phyloP scores from a whole-genome alignment of 2,888 invertebrate species.

The Encarsia formosa region DNA sequence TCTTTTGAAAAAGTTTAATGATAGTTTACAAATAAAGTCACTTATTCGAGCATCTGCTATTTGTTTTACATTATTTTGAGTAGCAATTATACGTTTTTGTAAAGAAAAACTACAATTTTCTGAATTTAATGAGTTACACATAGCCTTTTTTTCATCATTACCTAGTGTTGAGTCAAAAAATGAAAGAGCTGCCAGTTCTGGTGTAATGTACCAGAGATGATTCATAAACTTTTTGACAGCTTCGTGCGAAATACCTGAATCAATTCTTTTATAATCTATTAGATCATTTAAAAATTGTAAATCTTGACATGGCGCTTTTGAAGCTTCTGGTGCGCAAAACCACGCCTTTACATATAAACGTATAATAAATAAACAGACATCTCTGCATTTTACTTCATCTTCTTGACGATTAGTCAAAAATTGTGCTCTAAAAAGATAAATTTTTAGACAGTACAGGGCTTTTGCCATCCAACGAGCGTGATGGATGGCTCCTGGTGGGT shows the following conservation, averaged over 20 bases:
- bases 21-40: background rate
- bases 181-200: background rate
- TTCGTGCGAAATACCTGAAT: slow-evolving; percentile 1
- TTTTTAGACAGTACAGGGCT: background rate
- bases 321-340: slow-evolving; percentile 8
- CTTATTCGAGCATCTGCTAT: background rate
- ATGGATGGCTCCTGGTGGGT: background rate
- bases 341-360: slow-evolving; percentile 6
- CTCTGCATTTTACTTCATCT: slow-evolving; percentile 18
- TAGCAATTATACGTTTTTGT: background rate
- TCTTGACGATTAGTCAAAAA: background rate
- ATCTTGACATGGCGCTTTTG: background rate
- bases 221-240: too few species aligned
- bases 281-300: background rate
- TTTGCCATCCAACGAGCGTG: background rate
- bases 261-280: background rate
- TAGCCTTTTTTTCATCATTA: background rate
- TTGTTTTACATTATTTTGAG: background rate
- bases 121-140: background rate
- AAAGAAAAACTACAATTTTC: background rate
- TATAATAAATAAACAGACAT: slow-evolving; percentile 14
- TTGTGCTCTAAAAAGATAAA: background rate
- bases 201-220: background rate
- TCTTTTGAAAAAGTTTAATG: background rate
- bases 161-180: background rate